phyloP scores from a whole-genome alignment of 2,113 vertebrate species.

The Arvicanthis niloticus region DNA sequence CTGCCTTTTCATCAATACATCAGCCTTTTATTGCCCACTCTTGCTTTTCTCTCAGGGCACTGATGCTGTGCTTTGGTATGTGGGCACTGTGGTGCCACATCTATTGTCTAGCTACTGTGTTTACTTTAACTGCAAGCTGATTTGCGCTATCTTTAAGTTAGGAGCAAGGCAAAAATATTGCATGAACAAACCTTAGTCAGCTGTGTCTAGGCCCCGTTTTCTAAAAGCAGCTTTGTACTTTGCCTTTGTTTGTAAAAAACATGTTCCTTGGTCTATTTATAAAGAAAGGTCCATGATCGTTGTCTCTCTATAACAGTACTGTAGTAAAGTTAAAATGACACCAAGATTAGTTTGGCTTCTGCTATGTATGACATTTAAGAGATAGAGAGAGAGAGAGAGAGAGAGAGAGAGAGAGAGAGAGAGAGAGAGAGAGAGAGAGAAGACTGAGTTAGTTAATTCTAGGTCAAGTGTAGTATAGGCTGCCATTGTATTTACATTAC shows the following conservation, averaged over 20 bases:
- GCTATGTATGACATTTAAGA: no score
- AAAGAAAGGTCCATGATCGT: background rate
- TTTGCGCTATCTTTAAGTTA: background rate
- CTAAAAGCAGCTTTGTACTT: background rate
- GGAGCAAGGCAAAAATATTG: background rate
- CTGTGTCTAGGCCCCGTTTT: background rate
- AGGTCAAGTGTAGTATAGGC: background rate
- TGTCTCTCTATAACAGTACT: background rate
- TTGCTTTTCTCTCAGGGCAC: background rate
- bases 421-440: background rate
- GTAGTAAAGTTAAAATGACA: background rate
- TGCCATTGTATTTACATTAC: background rate
- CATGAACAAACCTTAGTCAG: background rate
- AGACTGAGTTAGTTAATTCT: background rate
- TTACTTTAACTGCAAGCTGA: background rate
- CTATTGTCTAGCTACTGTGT: background rate
- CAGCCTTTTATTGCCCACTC: no score
- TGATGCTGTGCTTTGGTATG: background rate
- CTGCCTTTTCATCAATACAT: background rate
- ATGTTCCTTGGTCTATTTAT: background rate
- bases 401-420: background rate
- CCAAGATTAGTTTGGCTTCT: background rate
- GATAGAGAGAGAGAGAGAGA: no score
- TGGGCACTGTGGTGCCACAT: rapidly evolving
- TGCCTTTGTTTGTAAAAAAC: background rate